Conservation (phyloP, 2,888 invertebrate genomes). For the Polydrusus cervinus region DNA sequence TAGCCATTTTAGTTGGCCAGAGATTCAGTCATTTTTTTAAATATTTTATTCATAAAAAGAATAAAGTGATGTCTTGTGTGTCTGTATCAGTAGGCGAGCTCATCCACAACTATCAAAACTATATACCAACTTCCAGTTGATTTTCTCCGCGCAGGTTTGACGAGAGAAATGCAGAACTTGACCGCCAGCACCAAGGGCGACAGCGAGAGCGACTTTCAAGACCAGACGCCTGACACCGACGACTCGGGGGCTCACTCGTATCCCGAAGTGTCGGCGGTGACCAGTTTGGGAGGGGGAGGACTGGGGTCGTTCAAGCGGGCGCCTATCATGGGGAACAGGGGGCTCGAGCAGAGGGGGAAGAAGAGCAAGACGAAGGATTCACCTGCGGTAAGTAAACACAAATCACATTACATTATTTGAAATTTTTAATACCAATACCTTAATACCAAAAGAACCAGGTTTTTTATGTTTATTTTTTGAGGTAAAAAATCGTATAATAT, state of each 20-base stretch:
- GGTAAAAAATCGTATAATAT: too few relatives aligned
- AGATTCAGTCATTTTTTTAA: too few relatives aligned
- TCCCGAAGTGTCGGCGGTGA: slow-evolving; percentile 71
- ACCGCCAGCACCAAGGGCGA: slow-evolving; percentile 73
- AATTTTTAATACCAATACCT: too few relatives aligned
- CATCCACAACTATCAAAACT: slow-evolving; percentile 15
- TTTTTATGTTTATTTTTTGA: too few relatives aligned
- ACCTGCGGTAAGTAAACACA: slow-evolving; percentile 65
- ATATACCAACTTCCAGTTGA: neutral
- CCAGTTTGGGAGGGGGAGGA: slow-evolving; percentile 70
- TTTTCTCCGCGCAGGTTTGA: slow-evolving; percentile 66
- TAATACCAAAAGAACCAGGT: too few relatives aligned
- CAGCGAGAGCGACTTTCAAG: slow-evolving; percentile 82
- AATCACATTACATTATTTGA: neutral
- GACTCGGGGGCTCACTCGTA: slow-evolving; percentile 77
- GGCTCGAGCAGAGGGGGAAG: slow-evolving; percentile 77
- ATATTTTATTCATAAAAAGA: too few relatives aligned
- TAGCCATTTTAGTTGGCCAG: too few relatives aligned
- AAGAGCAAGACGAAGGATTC: slow-evolving; percentile 72
- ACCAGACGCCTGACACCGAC: slow-evolving; percentile 84
- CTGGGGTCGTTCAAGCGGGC: slow-evolving; percentile 75
- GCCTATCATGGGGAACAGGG: slow-evolving; percentile 77
- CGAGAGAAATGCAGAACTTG: slow-evolving; percentile 71
- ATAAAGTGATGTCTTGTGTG: too few relatives aligned
- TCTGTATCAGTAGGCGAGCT: slow-evolving; percentile 21